Percentiles rank a stretch among this genome's conserved stretches.
These are phyloP conservation scores for Pimpla rufipes DNA, from an alignment of 2,888 invertebrate species.

Conservation along the genomic window DNA sequence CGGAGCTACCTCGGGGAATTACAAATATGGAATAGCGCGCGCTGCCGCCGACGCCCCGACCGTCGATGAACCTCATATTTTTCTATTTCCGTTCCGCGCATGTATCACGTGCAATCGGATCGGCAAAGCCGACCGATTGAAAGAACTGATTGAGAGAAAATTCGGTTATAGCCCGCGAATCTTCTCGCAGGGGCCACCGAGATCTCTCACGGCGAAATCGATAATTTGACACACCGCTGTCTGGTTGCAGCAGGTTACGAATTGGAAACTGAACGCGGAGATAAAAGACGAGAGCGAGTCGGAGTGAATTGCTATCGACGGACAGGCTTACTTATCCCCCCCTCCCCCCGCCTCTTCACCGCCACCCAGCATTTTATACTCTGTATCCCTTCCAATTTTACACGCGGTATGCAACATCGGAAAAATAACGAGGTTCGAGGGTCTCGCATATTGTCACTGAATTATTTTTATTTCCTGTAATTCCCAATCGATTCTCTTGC, in stretches of 20 bases:
- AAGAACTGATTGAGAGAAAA: constrained; percentile 34
- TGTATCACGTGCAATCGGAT: background rate
- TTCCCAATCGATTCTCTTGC: background rate
- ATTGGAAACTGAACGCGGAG: constrained; percentile 2
- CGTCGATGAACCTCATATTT: constrained; percentile 23
- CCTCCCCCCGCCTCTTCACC: too few relatives aligned
- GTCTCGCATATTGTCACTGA: background rate
- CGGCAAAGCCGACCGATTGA: constrained; percentile 17
- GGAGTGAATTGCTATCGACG: constrained; percentile 5
- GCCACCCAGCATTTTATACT: background rate
- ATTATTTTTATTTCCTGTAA: background rate
- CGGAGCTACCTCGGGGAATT: constrained; percentile 2
- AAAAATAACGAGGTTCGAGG: background rate
- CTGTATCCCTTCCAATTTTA: constrained; percentile 10
- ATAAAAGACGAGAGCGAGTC: background rate
- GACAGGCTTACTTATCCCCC: background rate
- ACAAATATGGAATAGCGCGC: constrained; percentile 21
- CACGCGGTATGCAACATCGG: background rate
- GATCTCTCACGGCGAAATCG: constrained; percentile 1
- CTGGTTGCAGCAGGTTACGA: background rate
- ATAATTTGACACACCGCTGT: constrained; percentile 9
- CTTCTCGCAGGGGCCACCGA: background rate
- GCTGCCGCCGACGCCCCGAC: background rate
- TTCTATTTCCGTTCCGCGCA: background rate
- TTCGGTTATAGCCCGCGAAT: constrained; percentile 16